Evolutionary conservation across 1,140 invertebrate genomes (phyloP).

Genomic region (Lepidurus apus): DNA sequence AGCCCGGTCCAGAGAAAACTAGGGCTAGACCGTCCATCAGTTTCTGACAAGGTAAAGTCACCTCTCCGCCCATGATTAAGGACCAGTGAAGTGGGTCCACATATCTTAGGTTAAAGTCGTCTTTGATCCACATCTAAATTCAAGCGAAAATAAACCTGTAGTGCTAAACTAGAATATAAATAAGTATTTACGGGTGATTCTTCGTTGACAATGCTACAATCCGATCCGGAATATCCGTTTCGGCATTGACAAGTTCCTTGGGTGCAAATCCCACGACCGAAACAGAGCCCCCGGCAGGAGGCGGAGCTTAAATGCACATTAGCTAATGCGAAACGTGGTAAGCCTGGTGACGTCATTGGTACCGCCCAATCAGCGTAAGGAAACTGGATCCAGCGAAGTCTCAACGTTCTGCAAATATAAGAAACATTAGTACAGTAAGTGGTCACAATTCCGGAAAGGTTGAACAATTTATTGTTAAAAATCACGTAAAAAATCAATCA

Average conservation of each 20-base stretch:
- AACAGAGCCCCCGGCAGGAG: constrained; percentile 45
- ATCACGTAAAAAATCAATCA: not conserved
- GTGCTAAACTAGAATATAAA: constrained; percentile 36
- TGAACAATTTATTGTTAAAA: not conserved
- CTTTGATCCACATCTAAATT: constrained; percentile 40
- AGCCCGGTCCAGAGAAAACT: constrained; percentile 43
- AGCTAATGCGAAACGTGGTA: constrained; percentile 45
- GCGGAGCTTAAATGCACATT: not conserved
- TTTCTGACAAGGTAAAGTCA: constrained; percentile 40
- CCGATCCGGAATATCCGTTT: constrained; percentile 37
- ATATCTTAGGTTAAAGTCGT: constrained; percentile 40
- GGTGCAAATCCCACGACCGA: constrained; percentile 46
- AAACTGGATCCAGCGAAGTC: constrained; percentile 45
- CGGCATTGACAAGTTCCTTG: constrained; percentile 46
- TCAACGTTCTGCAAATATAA: constrained; percentile 32
- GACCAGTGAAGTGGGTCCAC: constrained; percentile 42
- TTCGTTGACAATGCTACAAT: constrained; percentile 36
- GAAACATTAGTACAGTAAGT: not conserved
- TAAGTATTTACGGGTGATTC: constrained; percentile 38
- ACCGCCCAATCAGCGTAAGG: constrained; percentile 35
- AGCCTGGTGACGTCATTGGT: constrained; percentile 46
- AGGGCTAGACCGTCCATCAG: constrained; percentile 43
- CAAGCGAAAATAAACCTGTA: constrained; percentile 23
- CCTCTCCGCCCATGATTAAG: constrained; percentile 43
- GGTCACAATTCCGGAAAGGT: not conserved